phyloP scores from a whole-genome alignment of 1,140 invertebrate species.

The Centruroides sculpturatus region DNA sequence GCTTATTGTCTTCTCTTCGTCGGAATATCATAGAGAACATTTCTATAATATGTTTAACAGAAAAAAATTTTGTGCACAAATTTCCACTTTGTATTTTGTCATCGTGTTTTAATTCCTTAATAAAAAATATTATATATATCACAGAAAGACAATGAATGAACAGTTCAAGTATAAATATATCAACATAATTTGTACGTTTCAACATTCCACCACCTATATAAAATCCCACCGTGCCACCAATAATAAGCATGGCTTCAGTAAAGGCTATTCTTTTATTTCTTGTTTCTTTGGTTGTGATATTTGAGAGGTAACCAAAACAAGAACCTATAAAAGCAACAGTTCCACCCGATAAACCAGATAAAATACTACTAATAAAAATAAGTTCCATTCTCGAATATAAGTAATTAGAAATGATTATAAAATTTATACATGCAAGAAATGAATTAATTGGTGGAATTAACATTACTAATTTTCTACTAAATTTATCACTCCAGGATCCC shows the following conservation, averaged over 20 bases:
- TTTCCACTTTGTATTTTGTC: background rate
- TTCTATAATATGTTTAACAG: constrained; percentile 21
- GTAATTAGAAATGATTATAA: constrained; percentile 51
- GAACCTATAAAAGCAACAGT: constrained; percentile 81
- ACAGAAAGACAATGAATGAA: constrained; percentile 22
- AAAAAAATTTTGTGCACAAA: constrained; percentile 12
- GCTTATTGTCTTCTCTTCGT: constrained; percentile 21
- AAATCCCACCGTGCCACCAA: constrained; percentile 32
- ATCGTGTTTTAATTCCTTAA: constrained; percentile 20
- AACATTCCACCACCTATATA: constrained; percentile 30
- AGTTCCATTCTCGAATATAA: constrained; percentile 22
- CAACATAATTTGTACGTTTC: constrained; percentile 22
- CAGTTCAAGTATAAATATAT: constrained; percentile 22
- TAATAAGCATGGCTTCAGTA: constrained; percentile 44
- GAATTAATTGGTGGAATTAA: constrained; percentile 65
- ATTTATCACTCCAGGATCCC: constrained; percentile 53
- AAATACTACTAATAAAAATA: constrained; percentile 27
- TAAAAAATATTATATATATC: constrained; percentile 28
- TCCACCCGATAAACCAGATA: constrained; percentile 51
- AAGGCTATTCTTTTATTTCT: constrained; percentile 68
- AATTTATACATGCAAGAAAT: constrained; percentile 53
- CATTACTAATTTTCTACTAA: constrained; percentile 66
- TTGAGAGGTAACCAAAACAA: constrained; percentile 74
- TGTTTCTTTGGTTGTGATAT: constrained; percentile 61
- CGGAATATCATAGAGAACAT: constrained; percentile 25